Conservation (phyloP, 2,113 vertebrate species). For the Pseudonaja textilis region DNA sequence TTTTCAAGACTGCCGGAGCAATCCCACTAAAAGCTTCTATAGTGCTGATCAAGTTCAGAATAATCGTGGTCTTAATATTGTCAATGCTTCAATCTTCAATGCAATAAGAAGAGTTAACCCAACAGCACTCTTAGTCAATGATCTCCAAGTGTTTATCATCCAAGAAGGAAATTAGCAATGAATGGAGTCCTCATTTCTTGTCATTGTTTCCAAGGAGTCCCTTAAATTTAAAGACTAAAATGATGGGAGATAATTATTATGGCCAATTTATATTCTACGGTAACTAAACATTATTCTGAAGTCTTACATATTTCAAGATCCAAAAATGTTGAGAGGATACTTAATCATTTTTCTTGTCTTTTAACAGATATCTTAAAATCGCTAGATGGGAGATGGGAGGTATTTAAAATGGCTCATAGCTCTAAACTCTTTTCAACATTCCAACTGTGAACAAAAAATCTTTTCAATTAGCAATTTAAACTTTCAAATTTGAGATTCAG, state of each 20-base stretch:
- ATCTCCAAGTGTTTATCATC: conserved; percentile 65
- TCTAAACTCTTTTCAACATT: neutral
- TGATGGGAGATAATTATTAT: neutral
- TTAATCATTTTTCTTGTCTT: neutral
- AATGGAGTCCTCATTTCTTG: neutral
- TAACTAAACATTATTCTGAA: neutral
- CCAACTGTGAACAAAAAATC: neutral
- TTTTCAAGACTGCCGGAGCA: conserved; percentile 44
- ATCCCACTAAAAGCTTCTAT: conserved; percentile 41
- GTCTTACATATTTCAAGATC: neutral
- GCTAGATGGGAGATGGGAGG: neutral
- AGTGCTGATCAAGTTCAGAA: conserved; percentile 35
- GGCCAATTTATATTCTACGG: neutral
- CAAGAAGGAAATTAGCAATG: conserved; percentile 29
- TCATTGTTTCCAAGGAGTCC: neutral
- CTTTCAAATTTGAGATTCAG: neutral
- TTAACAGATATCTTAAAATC: rapidly evolving
- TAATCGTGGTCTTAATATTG: conserved; percentile 33
- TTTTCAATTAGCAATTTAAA: neutral
- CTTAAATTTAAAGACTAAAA: conserved; percentile 2
- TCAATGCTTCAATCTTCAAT: conserved; percentile 43
- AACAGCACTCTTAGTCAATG: conserved; percentile 58
- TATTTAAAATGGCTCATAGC: rapidly evolving
- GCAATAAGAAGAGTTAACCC: conserved; percentile 53
- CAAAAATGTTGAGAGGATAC: conserved; percentile 15